Base-by-base conservation (phyloP, 2,113 vertebrate species). In the Malurus elegans region DNA sequence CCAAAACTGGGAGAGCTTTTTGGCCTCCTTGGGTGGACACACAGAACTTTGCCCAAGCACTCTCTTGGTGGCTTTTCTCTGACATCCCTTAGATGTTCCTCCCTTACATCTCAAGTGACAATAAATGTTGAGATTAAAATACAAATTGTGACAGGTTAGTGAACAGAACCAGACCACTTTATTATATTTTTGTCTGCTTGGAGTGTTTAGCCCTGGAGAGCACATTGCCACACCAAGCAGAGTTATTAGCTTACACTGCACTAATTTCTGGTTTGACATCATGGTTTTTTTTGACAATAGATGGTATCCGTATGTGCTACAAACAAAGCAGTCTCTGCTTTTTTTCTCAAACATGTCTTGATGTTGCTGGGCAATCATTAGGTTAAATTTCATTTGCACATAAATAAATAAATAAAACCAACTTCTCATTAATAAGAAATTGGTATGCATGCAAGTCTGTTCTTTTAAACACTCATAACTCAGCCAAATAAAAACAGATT, bases 401-500 rank as follows among this genome's bases (percentile, higher is more conserved):
- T 82, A 85, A 92, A 81, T 90, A 95, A 92, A 92, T 82, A 92
- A 94, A 61, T 58, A 82, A 92, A 79, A 2, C 32, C 9, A 50
- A 54, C 58, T 45, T 76, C 71, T 90, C 81, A 71, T 80, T 90
- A 94, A 70, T 91, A 82, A 60, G 40, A 78, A 90, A 36, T 74
- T 10, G 16, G 31, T 67, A 40, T 51, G 9, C 80, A 40, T 83
- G 60, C 67, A 83, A 84, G 60, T 40, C 73, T 69, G 44, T 74
- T 95, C 50, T 92, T 89, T 92, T 92, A 95, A 94, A 92, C 31
- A 24, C 60, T 92, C 79, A 67, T 94, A 95, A 96, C 88, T 95
- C 85, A 67, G 60, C 60, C 90, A 83, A 92, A 95, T 88, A 93
- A 73, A 96, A 92, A 14, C 88, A 92, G 56, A 78, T 95, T 97